Percentiles rank a stretch among this genome's conserved stretches.
Conservation (phyloP, 1,140 invertebrate genomes). For the Apis laboriosa region DNA sequence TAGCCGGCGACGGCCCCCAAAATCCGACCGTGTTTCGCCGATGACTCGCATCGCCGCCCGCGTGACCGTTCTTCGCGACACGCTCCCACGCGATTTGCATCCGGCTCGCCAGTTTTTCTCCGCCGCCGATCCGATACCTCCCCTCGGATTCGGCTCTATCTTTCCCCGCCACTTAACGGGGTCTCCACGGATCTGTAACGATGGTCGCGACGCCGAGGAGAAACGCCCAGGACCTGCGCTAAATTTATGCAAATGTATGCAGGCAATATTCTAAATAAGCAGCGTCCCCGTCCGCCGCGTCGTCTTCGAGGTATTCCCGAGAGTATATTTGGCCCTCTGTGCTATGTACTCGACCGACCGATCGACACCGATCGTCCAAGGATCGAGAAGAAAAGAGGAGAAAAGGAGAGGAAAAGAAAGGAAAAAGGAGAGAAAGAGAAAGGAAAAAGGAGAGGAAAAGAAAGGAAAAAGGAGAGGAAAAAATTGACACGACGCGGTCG, state of each 20-base stretch:
- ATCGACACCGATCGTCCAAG: neutral
- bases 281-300: constrained; percentile 55
- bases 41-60: constrained; percentile 12
- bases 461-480: too few relatives aligned
- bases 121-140: constrained; percentile 37
- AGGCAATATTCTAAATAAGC: constrained; percentile 82
- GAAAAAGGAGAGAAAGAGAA: too few relatives aligned
- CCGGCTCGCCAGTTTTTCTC: constrained; percentile 40
- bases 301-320: constrained; percentile 7
- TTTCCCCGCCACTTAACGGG: constrained; percentile 54
- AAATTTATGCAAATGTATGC: constrained; percentile 82
- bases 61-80: neutral
- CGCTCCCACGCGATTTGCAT: constrained; percentile 6
- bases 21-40: constrained; percentile 34
- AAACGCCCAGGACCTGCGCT: constrained; percentile 75
- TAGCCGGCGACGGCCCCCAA: constrained; percentile 9
- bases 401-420: too few relatives aligned
- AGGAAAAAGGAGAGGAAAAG: too few relatives aligned
- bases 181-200: constrained; percentile 69
- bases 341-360: neutral
- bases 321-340: constrained; percentile 10
- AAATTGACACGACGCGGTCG: too few relatives aligned
- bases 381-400: too few relatives aligned
- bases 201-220: constrained; percentile 62
- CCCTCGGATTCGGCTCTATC: constrained; percentile 55